These are phyloP conservation scores for Thymelicus lineola DNA, from an alignment of 2,888 invertebrate genomes.

Conservation along the genomic window DNA sequence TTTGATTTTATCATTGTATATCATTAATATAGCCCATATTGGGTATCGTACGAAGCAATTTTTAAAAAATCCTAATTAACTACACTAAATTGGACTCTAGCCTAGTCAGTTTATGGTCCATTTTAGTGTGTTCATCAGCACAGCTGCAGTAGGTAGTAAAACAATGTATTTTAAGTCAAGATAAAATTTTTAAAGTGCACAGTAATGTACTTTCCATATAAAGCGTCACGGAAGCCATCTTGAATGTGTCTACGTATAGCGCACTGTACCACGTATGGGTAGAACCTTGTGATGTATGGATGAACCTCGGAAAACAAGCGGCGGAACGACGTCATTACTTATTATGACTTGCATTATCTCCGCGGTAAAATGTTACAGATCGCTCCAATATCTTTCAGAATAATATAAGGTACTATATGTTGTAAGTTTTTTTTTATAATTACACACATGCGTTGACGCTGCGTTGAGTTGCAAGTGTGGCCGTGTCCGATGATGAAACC, in stretches of 20 bases:
- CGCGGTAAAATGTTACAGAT: constrained; percentile 43
- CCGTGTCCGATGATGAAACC: too few relatives aligned
- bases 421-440: constrained; percentile 1
- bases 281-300: constrained; percentile 29
- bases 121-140: neutral
- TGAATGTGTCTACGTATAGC: constrained; percentile 2
- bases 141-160: neutral
- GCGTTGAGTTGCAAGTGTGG: too few relatives aligned
- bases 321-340: constrained; percentile 48
- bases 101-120: too few relatives aligned
- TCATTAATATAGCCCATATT: too few relatives aligned
- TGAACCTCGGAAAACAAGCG: constrained; percentile 41
- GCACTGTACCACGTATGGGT: neutral
- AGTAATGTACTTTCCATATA: constrained; percentile 25
- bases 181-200: constrained; percentile 20
- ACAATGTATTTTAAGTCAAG: neutral
- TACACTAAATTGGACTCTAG: too few relatives aligned
- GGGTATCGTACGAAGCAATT: too few relatives aligned
- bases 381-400: constrained; percentile 34
- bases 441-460: too few relatives aligned
- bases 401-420: neutral
- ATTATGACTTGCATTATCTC: constrained; percentile 51
- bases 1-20: too few relatives aligned
- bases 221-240: constrained; percentile 26
- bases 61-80: too few relatives aligned